Base-by-base conservation (phyloP, 2,113 vertebrate species). In the Cololabis saira region DNA sequence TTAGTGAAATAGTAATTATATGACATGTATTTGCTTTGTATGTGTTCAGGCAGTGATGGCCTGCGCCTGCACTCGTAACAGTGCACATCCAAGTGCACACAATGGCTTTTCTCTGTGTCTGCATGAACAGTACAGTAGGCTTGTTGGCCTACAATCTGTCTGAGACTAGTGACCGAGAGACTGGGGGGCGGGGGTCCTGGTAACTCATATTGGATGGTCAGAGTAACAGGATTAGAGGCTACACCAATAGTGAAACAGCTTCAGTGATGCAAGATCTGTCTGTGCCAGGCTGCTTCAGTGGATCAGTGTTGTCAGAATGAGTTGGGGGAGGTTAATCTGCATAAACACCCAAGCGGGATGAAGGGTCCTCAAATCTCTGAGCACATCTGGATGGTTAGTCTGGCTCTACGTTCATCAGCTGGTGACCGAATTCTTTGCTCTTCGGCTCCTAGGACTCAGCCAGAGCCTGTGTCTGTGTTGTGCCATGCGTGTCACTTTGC, bases 151-250 rank as follows among this genome's bases (percentile, higher is more conserved):
- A n/a, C 2, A 65, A 14, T 60, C 58, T 69, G 73, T 61, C 61
- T 55, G 18, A 73, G 52, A 67, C n/a, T 66, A 49, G 61, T 67
- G 47, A 70, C 69, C 15, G 11, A 49, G 40, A 62, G 58, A 70
- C 54, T 68, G 42, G 9, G 16, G 22, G 42, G 24, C 14, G 27
- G 53, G 62, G 71, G 66, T 86, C 82, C 68, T 22, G 24, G 82
- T 84, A 84, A 74, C 61, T 74, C 68, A 66, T 68, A 50, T 57
- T 50, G 70, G 77, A 58, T 77, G 48, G 75, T 81, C 77, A 55
- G 49, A 86, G 69, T 90, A 91, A 92, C 84, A 83, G 84, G 89
- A 92, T 92, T 90, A 90, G 61, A 80, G 82, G 78, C 83, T 84
- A 81, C 72, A 53, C 63, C 81, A 78, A 75, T 72, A 42, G 84